Evolutionary conservation across 2,797 vertebrate genomes (phyloP).

Genomic region (Myiotriccus ornatus): DNA sequence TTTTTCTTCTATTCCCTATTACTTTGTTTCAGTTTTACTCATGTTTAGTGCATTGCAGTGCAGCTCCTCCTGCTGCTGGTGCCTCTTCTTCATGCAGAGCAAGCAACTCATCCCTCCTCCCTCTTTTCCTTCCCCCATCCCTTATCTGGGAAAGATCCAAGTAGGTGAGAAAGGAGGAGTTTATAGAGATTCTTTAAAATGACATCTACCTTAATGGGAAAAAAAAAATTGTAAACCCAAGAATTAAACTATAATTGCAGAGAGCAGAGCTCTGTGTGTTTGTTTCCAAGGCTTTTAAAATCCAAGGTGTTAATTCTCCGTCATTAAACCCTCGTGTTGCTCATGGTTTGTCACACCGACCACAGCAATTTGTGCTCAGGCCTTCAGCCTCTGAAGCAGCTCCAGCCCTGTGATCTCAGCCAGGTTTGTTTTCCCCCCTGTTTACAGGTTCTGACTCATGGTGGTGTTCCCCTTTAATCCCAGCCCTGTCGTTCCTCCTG

Average conservation of each 20-base stretch:
- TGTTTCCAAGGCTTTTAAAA: not conserved
- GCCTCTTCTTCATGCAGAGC: not conserved
- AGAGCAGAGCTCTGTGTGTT: not conserved
- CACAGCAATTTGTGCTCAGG: not conserved
- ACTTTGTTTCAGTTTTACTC: not conserved
- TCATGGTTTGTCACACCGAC: not conserved
- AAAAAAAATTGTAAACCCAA: not conserved
- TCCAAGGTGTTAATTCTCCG: not conserved
- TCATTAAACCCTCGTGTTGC: not conserved
- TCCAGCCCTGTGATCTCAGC: not conserved
- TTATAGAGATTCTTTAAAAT: not conserved
- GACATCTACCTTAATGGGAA: not conserved
- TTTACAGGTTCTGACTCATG: not conserved
- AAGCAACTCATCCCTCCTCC: not conserved
- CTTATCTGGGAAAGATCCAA: not conserved
- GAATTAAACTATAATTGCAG: not conserved
- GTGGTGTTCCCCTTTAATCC: constrained; percentile 1
- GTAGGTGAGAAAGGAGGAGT: not conserved
- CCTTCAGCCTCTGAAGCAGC: not conserved
- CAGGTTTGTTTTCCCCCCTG: not conserved
- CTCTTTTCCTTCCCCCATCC: not conserved
- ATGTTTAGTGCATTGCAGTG: not conserved
- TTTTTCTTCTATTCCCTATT: not conserved
- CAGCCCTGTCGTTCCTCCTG: not conserved
- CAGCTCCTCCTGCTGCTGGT: not conserved